phyloP scores from a whole-genome alignment of 1,140 invertebrate genomes.

The Calephelis nemesis region DNA sequence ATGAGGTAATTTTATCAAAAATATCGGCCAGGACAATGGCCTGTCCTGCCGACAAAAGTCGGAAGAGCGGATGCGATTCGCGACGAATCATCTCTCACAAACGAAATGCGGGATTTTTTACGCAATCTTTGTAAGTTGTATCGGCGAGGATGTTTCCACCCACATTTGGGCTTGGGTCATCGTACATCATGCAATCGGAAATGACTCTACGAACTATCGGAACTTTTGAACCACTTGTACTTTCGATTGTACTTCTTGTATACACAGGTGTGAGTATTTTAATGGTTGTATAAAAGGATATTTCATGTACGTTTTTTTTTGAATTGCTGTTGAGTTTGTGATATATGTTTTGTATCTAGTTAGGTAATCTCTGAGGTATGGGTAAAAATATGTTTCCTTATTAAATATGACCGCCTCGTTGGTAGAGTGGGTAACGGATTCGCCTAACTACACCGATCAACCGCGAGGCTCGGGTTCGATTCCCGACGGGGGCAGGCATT shows the following conservation, averaged over 20 bases:
- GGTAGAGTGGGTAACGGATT: too few relatives aligned
- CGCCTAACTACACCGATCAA: too few relatives aligned
- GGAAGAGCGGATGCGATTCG: conserved; percentile 77
- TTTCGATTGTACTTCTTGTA: conserved; percentile 44
- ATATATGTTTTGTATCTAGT: too few relatives aligned
- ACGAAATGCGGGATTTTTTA: conserved; percentile 58
- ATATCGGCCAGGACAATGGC: conserved; percentile 67
- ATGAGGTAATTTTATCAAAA: conserved; percentile 77
- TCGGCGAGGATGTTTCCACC: conserved; percentile 74
- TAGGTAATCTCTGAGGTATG: too few relatives aligned
- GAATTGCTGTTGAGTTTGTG: too few relatives aligned
- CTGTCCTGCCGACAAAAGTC: conserved; percentile 66
- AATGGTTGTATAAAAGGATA: not conserved
- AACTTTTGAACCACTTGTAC: conserved; percentile 67
- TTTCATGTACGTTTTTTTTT: not conserved
- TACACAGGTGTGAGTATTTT: conserved; percentile 55
- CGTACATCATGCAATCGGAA: conserved; percentile 74
- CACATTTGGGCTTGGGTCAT: conserved; percentile 63
- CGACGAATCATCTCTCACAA: conserved; percentile 64
- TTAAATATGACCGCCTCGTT: too few relatives aligned
- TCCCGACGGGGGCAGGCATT: too few relatives aligned
- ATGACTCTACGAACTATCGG: conserved; percentile 64
- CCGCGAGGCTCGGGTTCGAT: too few relatives aligned
- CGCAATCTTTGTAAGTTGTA: conserved; percentile 50
- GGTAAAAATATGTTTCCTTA: too few relatives aligned